Evolutionary conservation across 2,888 invertebrate genomes (phyloP).

Genomic region (Ptilodon capucinus): DNA sequence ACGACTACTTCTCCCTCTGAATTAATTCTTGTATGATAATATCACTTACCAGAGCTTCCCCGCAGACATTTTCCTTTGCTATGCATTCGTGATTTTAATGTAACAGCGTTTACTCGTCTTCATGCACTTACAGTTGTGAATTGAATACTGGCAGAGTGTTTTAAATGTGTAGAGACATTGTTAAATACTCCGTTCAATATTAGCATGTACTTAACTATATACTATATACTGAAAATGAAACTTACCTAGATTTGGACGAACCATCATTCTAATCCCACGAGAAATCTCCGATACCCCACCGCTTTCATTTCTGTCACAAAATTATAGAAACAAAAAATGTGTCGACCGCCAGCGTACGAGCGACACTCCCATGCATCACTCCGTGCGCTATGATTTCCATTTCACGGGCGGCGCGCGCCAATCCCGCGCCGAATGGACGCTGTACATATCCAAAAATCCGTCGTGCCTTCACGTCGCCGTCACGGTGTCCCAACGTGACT

Average conservation of each 20-base stretch:
- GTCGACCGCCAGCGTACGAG: conserved; percentile 12
- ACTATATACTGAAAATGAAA: too few species aligned
- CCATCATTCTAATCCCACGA: too few species aligned
- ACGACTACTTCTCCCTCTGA: not conserved
- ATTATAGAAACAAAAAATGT: conserved; percentile 15
- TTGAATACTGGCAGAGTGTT: not conserved
- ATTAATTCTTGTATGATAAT: not conserved
- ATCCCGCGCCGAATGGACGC: conserved; percentile 20
- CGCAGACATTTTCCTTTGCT: not conserved
- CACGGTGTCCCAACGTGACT: conserved; percentile 4
- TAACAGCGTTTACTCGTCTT: not conserved
- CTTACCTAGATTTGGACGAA: too few species aligned
- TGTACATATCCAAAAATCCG: conserved; percentile 4
- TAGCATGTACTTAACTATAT: too few species aligned
- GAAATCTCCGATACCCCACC: not conserved
- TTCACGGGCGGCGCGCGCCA: conserved; percentile 24
- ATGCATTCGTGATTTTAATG: not conserved
- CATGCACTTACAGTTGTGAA: not conserved
- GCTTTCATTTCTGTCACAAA: conserved; percentile 8
- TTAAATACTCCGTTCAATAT: not conserved
- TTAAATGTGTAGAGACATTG: not conserved
- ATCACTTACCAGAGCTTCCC: not conserved
- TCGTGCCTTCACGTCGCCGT: conserved; percentile 11
- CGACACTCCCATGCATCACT: conserved; percentile 18
- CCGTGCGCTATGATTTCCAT: conserved; percentile 21